A percentile compares a stretch with the other conserved stretches of the same genome.
Conservation (phyloP, 2,113 vertebrate genomes). For the Menura novaehollandiae region DNA sequence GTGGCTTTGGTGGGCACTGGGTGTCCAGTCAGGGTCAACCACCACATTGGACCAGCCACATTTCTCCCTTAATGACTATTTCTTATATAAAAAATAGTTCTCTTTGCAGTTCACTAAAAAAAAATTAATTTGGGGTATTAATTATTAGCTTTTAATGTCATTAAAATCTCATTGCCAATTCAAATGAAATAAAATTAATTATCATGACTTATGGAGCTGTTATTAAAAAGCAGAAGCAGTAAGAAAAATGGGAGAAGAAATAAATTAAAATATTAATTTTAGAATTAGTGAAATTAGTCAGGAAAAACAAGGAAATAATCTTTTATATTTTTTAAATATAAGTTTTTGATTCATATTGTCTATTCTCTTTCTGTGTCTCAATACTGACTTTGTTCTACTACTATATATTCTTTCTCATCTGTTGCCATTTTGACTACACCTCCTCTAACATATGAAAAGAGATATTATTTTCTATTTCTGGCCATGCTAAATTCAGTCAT, state of each 20-base stretch:
- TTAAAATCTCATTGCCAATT: not conserved
- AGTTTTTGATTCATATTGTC: not conserved
- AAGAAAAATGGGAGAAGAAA: not conserved
- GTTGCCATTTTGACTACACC: not conserved
- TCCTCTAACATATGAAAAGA: not conserved
- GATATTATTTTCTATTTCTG: not conserved
- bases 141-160: not conserved
- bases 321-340: not conserved
- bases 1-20: not conserved
- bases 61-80: not conserved
- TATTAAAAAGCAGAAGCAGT: not conserved
- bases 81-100: not conserved
- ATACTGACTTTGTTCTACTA: not conserved
- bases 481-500: not conserved
- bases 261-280: not conserved
- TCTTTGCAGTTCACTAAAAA: not conserved
- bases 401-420: not conserved
- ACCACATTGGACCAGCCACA: not conserved
- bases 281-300: not conserved
- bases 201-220: not conserved
- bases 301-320: not conserved
- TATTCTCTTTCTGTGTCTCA: not conserved
- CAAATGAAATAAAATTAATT: not conserved
- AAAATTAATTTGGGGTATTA: not conserved
- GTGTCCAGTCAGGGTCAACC: not conserved